A percentile compares a stretch with the other conserved stretches of the same genome.
These are phyloP conservation scores for Ifrita kowaldi DNA, from an alignment of 2,113 vertebrate genomes.

Conservation along the genomic window DNA sequence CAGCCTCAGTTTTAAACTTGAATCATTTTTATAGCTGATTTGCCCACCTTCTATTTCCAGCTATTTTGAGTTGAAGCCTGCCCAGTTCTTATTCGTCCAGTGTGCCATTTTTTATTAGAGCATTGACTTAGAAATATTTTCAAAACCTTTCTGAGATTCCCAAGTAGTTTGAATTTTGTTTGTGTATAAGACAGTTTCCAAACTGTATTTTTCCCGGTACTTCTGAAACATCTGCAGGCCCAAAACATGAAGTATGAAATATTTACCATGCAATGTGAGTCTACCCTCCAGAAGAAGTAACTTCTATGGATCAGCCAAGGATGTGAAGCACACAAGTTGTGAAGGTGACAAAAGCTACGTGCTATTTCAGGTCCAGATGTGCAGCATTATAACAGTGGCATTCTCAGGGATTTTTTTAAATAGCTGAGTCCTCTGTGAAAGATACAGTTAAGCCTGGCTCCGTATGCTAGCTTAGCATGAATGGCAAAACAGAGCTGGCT, in stretches of 20 bases:
- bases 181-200: background rate
- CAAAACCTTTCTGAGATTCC: background rate
- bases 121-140: background rate
- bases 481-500: background rate
- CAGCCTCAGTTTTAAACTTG: background rate
- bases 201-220: background rate
- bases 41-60: background rate
- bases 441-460: background rate
- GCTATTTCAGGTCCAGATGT: background rate
- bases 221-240: background rate
- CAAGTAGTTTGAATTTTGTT: background rate
- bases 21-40: background rate
- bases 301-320: background rate
- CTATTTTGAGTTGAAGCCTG: background rate
- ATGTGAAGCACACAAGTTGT: background rate
- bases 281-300: background rate
- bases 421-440: background rate
- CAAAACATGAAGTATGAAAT: background rate
- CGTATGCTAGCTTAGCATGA: rapidly evolving
- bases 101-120: background rate
- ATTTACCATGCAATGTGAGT: background rate
- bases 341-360: background rate
- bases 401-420: background rate
- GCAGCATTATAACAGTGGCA: background rate
- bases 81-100: background rate